phyloP scores from a whole-genome alignment of 2,113 vertebrate genomes.

The Dendropsophus ebraccatus region DNA sequence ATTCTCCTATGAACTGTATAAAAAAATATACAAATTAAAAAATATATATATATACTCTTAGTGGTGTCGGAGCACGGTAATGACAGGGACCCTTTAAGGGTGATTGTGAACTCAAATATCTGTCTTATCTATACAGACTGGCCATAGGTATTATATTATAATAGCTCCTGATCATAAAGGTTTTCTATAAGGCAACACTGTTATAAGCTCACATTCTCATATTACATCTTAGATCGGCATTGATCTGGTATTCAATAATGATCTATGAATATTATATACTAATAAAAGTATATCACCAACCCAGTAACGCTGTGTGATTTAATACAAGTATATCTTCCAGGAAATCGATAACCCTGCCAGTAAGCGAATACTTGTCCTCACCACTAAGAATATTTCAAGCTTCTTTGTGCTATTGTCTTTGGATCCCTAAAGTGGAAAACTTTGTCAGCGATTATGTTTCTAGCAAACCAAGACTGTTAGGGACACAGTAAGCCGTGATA shows the following conservation, averaged over 20 bases:
- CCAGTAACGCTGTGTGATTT: background rate
- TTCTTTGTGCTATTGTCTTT: constrained; percentile 24
- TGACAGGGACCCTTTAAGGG: no score
- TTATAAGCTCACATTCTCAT: background rate
- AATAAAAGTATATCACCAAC: background rate
- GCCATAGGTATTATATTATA: no score
- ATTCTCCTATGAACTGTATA: background rate
- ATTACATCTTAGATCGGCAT: no score
- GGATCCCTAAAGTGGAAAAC: constrained; percentile 14
- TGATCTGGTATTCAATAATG: no score
- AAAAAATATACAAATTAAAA: no score
- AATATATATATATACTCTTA: no score
- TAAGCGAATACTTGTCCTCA: background rate
- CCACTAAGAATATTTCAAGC: background rate
- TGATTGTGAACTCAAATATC: no score
- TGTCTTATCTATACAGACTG: no score
- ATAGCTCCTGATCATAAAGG: background rate
- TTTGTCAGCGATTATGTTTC: constrained; percentile 1
- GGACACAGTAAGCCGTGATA: background rate
- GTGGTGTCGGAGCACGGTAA: no score
- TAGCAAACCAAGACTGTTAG: background rate
- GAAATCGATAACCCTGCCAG: background rate
- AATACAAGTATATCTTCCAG: background rate
- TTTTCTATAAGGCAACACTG: background rate
- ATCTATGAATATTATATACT: no score